Base-by-base conservation (phyloP, 2,113 vertebrate species). In the Silurus meridionalis region DNA sequence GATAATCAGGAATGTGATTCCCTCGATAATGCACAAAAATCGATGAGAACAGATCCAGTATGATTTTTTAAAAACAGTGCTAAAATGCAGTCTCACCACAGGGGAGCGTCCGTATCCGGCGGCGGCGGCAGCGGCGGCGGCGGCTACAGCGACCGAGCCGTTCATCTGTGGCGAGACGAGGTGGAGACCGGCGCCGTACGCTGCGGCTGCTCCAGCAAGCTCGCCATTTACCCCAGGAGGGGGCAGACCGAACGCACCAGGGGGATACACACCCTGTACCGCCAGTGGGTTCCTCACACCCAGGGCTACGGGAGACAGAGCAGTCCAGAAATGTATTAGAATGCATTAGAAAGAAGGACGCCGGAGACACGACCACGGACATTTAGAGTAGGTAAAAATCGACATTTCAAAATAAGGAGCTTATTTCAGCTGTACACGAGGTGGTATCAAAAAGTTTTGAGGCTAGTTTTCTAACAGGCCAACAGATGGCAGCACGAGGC, bases 161-260 rank as follows among this genome's bases (percentile, higher is more conserved):
- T 96, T 98, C 97, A 99, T 98, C 94, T 99, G 97, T 0, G 97
- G 97, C 0, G 97, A 97, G 92, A 98, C 97, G 3, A 97, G 95
- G 94, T 99, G 97, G 0, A 99, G 96, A 61, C 97, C 92, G 0
- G 97, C 96, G 7, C 97, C 97, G 0, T 97, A 98, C 84, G 93
- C 91, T 0, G 93, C 91, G 0, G 94, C 91, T 0, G 94, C 93
- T 17, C 95, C 95, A 0, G 95, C 92, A 89, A 97, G 91, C 80
- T 97, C 97, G 5, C 97, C 97, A 0, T 97, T 98, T 55, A 97
- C 96, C 0, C 96, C 94, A 0, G 96, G 93, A 55, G 96, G 97
- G 1, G 96, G 95, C 89, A 98, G 94, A 80, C 96, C 85, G 0
- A 98, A 98, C 3, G 97, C 93, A 0, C 96, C 96, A 0, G 96